A percentile compares a stretch with the other conserved stretches of the same genome.
Conservation (phyloP, 1,140 invertebrate genomes). For the Brachystomella parvula region DNA sequence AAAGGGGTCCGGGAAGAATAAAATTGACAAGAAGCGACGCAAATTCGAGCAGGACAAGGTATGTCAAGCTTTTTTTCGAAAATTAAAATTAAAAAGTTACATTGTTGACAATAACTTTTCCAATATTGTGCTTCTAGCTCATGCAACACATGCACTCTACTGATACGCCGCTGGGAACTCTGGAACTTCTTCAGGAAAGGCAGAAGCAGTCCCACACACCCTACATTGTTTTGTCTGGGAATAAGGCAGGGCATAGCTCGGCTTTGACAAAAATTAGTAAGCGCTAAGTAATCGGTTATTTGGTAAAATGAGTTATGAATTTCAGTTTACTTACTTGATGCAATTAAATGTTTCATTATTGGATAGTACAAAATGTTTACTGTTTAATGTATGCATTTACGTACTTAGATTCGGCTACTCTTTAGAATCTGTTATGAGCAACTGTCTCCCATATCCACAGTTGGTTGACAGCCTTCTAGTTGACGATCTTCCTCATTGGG, state of each 20-base stretch:
- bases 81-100: conserved; percentile 11
- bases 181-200: conserved; percentile 88
- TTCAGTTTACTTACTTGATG: too few relatives aligned
- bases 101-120: neutral
- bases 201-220: conserved; percentile 93
- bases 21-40: conserved; percentile 92
- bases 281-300: neutral
- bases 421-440: neutral
- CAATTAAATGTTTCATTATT: too few relatives aligned
- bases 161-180: conserved; percentile 90
- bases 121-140: conserved; percentile 48
- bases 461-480: neutral
- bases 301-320: too few relatives aligned
- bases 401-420: too few relatives aligned
- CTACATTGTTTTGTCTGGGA: conserved; percentile 88
- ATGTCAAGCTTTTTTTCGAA: conserved; percentile 38
- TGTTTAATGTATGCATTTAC: too few relatives aligned
- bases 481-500: neutral
- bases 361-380: too few relatives aligned
- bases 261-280: conserved; percentile 18
- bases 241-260: conserved; percentile 41
- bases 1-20: conserved; percentile 98
- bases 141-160: conserved; percentile 99
- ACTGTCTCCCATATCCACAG: conserved; percentile 8
- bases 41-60: conserved; percentile 89